Evolutionary conservation across 2,797 vertebrate species (phyloP), one percentile per base, ranked within the genome.

Genomic region (Pyrocephalus nanus): DNA sequence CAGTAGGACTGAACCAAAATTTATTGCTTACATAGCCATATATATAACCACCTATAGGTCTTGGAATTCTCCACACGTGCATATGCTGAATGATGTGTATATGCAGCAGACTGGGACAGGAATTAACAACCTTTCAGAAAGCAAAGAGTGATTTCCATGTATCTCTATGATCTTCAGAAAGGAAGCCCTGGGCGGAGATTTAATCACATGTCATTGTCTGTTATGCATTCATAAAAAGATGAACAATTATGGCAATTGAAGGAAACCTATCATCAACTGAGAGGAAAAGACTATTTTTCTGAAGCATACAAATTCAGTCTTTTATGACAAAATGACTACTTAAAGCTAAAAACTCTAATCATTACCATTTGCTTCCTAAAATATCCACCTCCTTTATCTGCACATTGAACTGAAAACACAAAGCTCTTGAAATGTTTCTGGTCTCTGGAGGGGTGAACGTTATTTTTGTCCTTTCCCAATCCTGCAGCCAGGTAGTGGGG

Each of bases 241-340:
- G 97, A 96, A 95, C 96, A 92, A 96, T 97, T 95, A 96, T 65
- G 65, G 92, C 92, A 90, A 95, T 97, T 89, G 90, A 96, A 95
- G 89, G 87, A 93, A 95, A 97, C 96, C 97, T 97, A 73, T 97
- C 96, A 98, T 97, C 97, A 97, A n/a, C 66, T 69, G 42, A 79
- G 90, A 97, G 96, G 87, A 97, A 97, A 97, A 94, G 93, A 97
- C 96, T 97, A 66, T 96, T 97, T 97, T 97, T 97, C 96, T 94
- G 93, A 89, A 90, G 92, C 79, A 45, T 78, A 95, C 90, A 95
- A 96, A 96, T 95, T 90, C 77, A 64, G 94, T 60, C 94, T 93
- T 96, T 97, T 97, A 97, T 97, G 78, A 96, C 93, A 97, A 97
- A 98, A 98, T 96, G 89, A 97, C 95, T 93, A 64, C 96, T 97